A percentile compares a stretch with the other conserved stretches of the same genome.
phyloP scores from a whole-genome alignment of 1,140 invertebrate genomes.

The Drosophila auraria region DNA sequence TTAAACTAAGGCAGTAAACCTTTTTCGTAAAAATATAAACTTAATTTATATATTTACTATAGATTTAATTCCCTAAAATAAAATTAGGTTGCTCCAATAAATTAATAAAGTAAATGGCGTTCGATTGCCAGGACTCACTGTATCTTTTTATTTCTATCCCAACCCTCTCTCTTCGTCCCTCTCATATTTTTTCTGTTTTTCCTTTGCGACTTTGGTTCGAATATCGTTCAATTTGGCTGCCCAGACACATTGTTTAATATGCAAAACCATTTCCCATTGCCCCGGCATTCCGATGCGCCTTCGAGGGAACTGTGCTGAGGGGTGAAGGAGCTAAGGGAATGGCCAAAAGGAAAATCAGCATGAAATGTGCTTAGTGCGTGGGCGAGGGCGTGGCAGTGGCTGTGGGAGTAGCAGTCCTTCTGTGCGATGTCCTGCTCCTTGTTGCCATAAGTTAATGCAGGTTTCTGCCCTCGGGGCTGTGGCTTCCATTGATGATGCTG shows the following conservation, averaged over 20 bases:
- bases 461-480: constrained; percentile 40
- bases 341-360: constrained; percentile 75
- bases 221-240: constrained; percentile 57
- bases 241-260: constrained; percentile 81
- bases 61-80: too few relatives aligned
- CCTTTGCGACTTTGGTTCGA: constrained; percentile 24
- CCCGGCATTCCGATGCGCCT: constrained; percentile 62
- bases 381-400: constrained; percentile 24
- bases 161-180: constrained; percentile 1
- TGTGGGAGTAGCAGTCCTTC: constrained; percentile 2
- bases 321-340: constrained; percentile 39
- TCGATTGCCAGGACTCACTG: constrained; percentile 2
- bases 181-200: constrained; percentile 19
- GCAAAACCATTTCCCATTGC: constrained; percentile 80
- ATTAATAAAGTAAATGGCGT: too few relatives aligned
- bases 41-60: too few relatives aligned
- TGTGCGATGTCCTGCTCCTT: constrained; percentile 33
- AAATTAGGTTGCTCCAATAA: too few relatives aligned
- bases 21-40: too few relatives aligned
- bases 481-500: constrained; percentile 30
- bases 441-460: constrained; percentile 61
- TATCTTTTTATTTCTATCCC: constrained; percentile 14
- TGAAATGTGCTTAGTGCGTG: constrained; percentile 74
- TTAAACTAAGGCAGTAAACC: too few relatives aligned
- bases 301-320: constrained; percentile 1